Conservation (phyloP, 2,888 invertebrate species). For the Plutella xylostella region DNA sequence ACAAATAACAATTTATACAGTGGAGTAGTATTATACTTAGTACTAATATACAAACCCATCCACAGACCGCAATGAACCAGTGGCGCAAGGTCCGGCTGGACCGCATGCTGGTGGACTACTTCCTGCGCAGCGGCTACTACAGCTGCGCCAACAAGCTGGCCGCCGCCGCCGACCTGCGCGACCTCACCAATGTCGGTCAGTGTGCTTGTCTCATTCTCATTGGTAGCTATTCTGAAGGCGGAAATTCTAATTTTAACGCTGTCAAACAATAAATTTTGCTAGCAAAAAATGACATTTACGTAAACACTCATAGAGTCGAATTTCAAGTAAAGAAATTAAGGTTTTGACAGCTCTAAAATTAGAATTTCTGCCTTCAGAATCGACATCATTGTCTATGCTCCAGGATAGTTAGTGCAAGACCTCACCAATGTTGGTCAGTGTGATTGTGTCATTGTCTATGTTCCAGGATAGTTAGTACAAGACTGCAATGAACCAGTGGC, state of each 20-base stretch:
- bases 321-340: too few relatives aligned
- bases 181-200: slow-evolving; percentile 91
- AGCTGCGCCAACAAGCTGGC: slow-evolving; percentile 92
- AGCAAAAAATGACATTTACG: too few relatives aligned
- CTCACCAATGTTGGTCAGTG: background rate
- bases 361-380: too few relatives aligned
- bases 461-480: background rate
- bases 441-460: background rate
- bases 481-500: background rate
- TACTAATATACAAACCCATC: background rate
- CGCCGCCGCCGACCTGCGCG: slow-evolving; percentile 81
- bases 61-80: slow-evolving; percentile 46
- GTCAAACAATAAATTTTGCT: too few relatives aligned
- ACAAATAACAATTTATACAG: too few relatives aligned
- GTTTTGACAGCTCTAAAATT: too few relatives aligned
- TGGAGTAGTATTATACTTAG: too few relatives aligned
- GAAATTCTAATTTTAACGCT: too few relatives aligned
- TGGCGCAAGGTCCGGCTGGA: slow-evolving; percentile 92
- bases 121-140: slow-evolving; percentile 94
- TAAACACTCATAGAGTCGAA: too few relatives aligned
- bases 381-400: background rate
- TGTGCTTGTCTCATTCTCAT: too few relatives aligned
- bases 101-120: slow-evolving; percentile 96
- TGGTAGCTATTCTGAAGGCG: too few relatives aligned
- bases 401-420: background rate